Evolutionary conservation across 2,113 vertebrate genomes (phyloP), one percentile per base, ranked within the genome.

Genomic region (Rhea pennata): DNA sequence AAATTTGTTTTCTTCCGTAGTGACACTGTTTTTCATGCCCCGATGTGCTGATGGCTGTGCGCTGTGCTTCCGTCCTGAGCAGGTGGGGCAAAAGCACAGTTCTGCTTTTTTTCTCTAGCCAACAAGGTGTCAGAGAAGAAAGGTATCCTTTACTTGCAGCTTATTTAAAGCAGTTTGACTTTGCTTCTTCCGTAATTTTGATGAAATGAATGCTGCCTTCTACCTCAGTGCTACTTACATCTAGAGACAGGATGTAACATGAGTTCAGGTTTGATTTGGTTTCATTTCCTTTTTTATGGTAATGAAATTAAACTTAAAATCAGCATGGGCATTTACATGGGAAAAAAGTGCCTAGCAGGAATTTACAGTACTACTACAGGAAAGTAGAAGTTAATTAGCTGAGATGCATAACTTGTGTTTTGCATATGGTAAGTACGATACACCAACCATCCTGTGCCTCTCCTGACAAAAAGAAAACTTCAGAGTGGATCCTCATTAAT

Each of bases 321-420:
- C 84, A 42, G 22, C 75, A 92, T 96, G 70, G 59, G 86, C 89
- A 90, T 96, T 96, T 96, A 54, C 75, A 95, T 87, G 94, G 72
- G 82, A 88, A 94, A 89, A 90, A 90, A 96, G 91, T 54, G 78
- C 64, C 96, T 88, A 77, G 81, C 44, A 81, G 94, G 91, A 82
- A 51, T 77, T 78, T 48, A 58, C 31, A 87, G 84, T 15, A 27
- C 14, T 75, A 78, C 69, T 87, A 33, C 44, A 90, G 73, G 91
- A 84, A 92, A 94, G 87, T 24, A 82, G 33, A 92, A 82, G 75
- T 76, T 76, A 89, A 90, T 65, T 91, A 82, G 81, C 76, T 88
- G 87, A 91, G 54, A 74, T 80, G 85, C 79, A 27, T 75, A 89
- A 71, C 58, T 94, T 58, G 33, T 78, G 77, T 91, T 74, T 84